These are phyloP conservation scores for Phalacrocorax pelagicus DNA, from an alignment of 2,113 vertebrate genomes.

Conservation along the genomic window DNA sequence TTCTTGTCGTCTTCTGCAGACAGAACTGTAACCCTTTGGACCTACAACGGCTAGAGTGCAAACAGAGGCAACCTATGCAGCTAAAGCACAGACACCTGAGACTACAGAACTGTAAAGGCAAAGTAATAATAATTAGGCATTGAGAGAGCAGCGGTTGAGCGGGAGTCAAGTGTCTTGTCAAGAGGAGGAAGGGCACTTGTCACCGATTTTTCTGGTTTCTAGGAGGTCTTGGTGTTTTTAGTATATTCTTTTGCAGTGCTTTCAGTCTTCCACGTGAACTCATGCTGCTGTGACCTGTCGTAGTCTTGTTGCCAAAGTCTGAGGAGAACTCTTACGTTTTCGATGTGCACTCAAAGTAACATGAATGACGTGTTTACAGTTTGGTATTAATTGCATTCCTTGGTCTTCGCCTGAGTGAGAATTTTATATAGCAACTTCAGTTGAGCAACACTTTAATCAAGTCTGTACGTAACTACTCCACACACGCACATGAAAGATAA, in stretches of 20 bases:
- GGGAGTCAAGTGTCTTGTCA: slow-evolving; percentile 3
- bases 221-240: slow-evolving; percentile 71
- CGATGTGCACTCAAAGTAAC: slow-evolving; percentile 64
- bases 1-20: slow-evolving; percentile 97
- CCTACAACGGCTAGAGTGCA: slow-evolving; percentile 76
- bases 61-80: slow-evolving; percentile 29
- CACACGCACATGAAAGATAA: slow-evolving; percentile 21
- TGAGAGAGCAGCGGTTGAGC: slow-evolving; percentile 55
- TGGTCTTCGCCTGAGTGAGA: slow-evolving; percentile 71
- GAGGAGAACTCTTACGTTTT: slow-evolving; percentile 63
- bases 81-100: slow-evolving; percentile 66
- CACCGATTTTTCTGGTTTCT: slow-evolving; percentile 57
- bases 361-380: slow-evolving; percentile 68
- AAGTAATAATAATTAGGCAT: slow-evolving; percentile 23
- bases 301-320: slow-evolving; percentile 77
- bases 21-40: slow-evolving; percentile 94
- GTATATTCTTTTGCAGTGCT: slow-evolving; percentile 75
- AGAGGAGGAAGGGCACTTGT: slow-evolving; percentile 30
- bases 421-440: slow-evolving; percentile 66
- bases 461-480: slow-evolving; percentile 41
- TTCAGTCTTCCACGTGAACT: slow-evolving; percentile 75
- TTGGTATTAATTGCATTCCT: slow-evolving; percentile 81
- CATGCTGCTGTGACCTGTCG: slow-evolving; percentile 76
- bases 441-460: slow-evolving; percentile 51
- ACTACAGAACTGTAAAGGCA: slow-evolving; percentile 53